These are phyloP conservation scores for Hyposoter dolosus DNA, from an alignment of 2,888 invertebrate species.

Conservation along the genomic window DNA sequence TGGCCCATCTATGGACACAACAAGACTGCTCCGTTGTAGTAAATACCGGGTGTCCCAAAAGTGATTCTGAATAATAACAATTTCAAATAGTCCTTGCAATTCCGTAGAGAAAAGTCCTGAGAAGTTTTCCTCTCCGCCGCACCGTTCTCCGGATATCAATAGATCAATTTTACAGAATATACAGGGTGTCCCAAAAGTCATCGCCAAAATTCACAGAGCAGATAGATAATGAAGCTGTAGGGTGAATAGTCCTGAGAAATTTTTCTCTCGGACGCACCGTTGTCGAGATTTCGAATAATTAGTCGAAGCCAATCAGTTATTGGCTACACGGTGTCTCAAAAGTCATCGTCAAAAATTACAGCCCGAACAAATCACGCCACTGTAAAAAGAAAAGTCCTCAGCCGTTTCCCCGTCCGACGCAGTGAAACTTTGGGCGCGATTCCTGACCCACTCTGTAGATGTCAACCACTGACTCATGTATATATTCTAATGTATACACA, in stretches of 20 bases:
- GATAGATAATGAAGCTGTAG: background rate
- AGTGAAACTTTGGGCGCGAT: background rate
- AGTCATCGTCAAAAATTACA: background rate
- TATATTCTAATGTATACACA: constrained; percentile 61
- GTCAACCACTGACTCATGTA: background rate
- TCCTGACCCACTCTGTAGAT: background rate
- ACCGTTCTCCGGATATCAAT: background rate
- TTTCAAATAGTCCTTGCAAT: background rate
- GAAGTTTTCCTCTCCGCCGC: background rate
- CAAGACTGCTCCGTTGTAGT: background rate
- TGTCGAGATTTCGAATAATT: background rate
- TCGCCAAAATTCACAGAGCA: background rate
- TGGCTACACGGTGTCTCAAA: background rate
- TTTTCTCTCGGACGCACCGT: background rate
- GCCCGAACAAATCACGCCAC: background rate
- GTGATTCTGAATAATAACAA: background rate
- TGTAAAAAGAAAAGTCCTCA: background rate
- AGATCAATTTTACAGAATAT: background rate
- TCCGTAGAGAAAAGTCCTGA: background rate
- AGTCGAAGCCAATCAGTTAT: background rate
- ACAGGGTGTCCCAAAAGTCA: constrained; percentile 5
- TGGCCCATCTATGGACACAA: constrained; percentile 28
- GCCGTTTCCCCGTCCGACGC: background rate
- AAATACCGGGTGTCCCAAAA: background rate
- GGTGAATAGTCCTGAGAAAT: background rate